Evolutionary conservation across 2,888 invertebrate species (phyloP).

Genomic region (Temnothorax unifasciatus): DNA sequence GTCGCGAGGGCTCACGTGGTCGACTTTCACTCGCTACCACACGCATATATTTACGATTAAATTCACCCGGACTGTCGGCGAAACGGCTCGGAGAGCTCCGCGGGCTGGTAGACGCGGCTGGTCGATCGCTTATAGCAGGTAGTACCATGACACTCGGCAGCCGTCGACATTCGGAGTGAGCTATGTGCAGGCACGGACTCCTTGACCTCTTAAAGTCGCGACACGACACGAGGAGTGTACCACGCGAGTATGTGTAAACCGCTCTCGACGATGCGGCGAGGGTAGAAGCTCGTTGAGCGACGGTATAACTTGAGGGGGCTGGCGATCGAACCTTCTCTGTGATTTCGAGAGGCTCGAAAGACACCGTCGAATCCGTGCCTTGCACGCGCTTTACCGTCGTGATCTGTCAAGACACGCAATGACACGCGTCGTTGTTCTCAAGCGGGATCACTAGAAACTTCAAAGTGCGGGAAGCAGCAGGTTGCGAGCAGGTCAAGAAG

Average conservation of each 20-base stretch:
- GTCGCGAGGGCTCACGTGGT: conserved; percentile 39
- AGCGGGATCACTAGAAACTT: neutral
- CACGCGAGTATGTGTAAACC: conserved; percentile 37
- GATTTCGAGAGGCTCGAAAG: conserved; percentile 16
- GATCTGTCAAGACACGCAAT: neutral
- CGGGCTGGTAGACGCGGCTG: conserved; percentile 11
- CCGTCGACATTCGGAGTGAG: conserved; percentile 43
- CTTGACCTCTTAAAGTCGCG: conserved; percentile 54
- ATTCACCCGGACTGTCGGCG: conserved; percentile 14
- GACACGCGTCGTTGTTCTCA: neutral
- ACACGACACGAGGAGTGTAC: conserved; percentile 29
- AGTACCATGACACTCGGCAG: conserved; percentile 37
- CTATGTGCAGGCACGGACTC: conserved; percentile 42
- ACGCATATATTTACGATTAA: conserved; percentile 33
- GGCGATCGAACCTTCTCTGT: conserved; percentile 34
- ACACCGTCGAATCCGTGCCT: conserved; percentile 13
- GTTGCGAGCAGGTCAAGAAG: neutral
- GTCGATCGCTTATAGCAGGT: conserved; percentile 45
- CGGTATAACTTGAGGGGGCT: neutral
- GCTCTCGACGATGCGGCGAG: conserved; percentile 25
- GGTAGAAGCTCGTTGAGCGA: neutral
- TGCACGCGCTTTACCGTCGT: neutral
- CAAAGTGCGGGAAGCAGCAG: neutral
- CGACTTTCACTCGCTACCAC: conserved; percentile 23
- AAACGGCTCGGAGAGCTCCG: neutral